Evolutionary conservation across 2,888 invertebrate species (phyloP).

Genomic region (Allygus modestus): DNA sequence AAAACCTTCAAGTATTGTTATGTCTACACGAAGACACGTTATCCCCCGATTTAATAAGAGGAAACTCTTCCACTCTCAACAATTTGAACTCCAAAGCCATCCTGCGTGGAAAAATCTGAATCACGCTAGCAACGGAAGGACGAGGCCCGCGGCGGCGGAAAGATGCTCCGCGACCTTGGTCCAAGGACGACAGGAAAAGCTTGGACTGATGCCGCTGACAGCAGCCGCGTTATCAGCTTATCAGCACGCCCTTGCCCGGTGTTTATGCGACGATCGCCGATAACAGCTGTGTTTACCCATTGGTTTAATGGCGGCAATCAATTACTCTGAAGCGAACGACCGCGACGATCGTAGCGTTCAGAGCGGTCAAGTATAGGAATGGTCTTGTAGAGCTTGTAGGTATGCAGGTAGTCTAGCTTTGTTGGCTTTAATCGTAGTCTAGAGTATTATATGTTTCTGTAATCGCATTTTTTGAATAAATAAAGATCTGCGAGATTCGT

Average conservation of each 20-base stretch:
- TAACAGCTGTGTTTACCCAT: not conserved
- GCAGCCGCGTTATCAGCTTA: constrained; percentile 9
- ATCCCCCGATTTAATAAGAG: no score
- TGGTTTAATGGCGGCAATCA: not conserved
- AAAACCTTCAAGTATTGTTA: no score
- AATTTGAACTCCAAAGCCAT: no score
- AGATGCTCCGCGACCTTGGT: not conserved
- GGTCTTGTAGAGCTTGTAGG: no score
- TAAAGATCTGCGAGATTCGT: no score
- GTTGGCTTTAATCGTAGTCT: no score
- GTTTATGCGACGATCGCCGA: not conserved
- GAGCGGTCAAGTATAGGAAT: no score
- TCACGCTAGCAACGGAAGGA: not conserved
- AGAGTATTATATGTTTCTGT: no score
- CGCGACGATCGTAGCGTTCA: not conserved
- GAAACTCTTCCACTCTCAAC: no score
- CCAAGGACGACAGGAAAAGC: constrained; percentile 16
- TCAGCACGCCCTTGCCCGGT: not conserved
- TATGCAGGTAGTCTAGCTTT: no score
- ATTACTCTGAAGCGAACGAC: not conserved
- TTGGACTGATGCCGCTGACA: not conserved
- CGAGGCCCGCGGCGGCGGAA: constrained; percentile 6
- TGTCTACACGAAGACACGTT: no score
- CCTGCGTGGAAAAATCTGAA: not conserved
- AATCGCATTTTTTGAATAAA: no score